phyloP scores from a whole-genome alignment of 2,797 vertebrate species.

The Arrhamphus sclerolepis region DNA sequence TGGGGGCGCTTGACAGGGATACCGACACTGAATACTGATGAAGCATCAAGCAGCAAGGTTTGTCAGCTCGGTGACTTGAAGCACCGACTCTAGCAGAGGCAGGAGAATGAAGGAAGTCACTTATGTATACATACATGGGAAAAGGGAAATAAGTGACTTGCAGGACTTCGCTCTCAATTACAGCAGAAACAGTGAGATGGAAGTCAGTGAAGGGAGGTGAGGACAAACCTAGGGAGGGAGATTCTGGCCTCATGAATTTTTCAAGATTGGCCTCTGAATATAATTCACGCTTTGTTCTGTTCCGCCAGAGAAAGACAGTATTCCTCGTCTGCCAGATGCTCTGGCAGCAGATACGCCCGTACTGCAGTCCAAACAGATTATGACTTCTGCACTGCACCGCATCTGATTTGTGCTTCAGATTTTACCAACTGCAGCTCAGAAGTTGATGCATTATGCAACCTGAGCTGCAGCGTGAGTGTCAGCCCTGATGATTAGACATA shows the following conservation, averaged over 20 bases:
- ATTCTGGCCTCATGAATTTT: conserved; percentile 52
- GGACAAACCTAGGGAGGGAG: conserved; percentile 4
- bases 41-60: no score
- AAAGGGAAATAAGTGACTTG: rapidly evolving
- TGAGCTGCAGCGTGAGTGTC: no score
- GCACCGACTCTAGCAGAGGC: no score
- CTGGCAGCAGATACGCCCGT: conserved; percentile 7
- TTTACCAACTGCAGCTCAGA: no score
- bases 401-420: no score
- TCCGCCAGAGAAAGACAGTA: conserved; percentile 21
- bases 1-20: no score
- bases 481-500: no score
- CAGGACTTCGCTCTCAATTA: neutral
- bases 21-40: no score
- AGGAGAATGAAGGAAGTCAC: neutral
- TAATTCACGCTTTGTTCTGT: conserved; percentile 26
- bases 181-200: conserved; percentile 1
- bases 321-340: neutral
- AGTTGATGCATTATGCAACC: no score
- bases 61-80: no score
- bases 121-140: no score
- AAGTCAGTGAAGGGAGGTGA: conserved; percentile 3
- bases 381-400: no score
- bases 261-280: conserved; percentile 33
- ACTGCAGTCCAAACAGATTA: conserved; percentile 8